Evolutionary conservation across 2,888 invertebrate genomes (phyloP).

Genomic region (Folsomia manolachei): DNA sequence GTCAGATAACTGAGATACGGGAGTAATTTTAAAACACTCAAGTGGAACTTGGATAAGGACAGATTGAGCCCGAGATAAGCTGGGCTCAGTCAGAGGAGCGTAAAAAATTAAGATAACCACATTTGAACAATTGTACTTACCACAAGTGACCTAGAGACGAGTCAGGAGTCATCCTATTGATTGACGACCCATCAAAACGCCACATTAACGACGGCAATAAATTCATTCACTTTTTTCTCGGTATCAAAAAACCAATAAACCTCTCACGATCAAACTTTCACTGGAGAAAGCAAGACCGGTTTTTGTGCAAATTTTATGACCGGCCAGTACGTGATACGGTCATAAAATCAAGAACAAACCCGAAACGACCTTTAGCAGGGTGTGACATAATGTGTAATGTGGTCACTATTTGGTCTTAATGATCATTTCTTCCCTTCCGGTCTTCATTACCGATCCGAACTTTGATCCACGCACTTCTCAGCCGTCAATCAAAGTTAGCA

Average conservation of each 20-base stretch:
- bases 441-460: neutral
- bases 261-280: too few relatives aligned
- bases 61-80: neutral
- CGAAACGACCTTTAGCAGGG: too few relatives aligned
- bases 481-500: neutral
- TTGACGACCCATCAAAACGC: constrained; percentile 16
- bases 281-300: neutral
- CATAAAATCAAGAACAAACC: neutral
- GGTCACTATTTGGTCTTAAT: neutral
- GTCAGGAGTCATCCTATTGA: constrained; percentile 15
- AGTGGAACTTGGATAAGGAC: neutral
- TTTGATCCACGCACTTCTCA: neutral
- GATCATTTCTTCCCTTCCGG: neutral
- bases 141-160: constrained; percentile 42
- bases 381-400: neutral
- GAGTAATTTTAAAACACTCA: neutral
- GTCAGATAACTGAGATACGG: neutral
- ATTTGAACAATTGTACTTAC: neutral
- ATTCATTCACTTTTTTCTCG: neutral
- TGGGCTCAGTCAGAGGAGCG: neutral
- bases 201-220: neutral
- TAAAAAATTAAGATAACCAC: constrained; percentile 3
- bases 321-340: neutral
- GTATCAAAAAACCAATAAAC: too few relatives aligned
- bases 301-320: neutral